phyloP scores from a whole-genome alignment of 2,888 invertebrate species.

The Drosophila birchii region DNA sequence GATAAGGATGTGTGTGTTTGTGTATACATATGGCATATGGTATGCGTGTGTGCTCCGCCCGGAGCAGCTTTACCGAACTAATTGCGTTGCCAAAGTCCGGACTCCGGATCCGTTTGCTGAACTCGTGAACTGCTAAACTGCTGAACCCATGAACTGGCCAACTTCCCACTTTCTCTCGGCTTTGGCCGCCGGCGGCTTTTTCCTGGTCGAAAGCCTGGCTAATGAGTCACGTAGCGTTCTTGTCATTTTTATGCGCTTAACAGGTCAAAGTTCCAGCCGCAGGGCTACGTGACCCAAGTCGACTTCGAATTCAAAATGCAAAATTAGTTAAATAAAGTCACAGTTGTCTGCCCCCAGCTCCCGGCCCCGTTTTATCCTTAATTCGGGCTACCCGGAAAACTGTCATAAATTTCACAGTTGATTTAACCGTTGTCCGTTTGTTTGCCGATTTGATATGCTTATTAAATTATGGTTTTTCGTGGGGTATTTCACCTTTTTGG shows the following conservation, averaged over 20 bases:
- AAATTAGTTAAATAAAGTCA: slow-evolving; percentile 58
- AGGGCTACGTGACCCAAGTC: slow-evolving; percentile 60
- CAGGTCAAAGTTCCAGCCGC: slow-evolving; percentile 61
- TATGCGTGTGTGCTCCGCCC: slow-evolving; percentile 23
- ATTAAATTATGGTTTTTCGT: slow-evolving; percentile 3
- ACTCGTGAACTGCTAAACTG: slow-evolving; percentile 30
- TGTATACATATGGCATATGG: slow-evolving; percentile 6
- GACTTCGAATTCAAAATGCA: slow-evolving; percentile 63
- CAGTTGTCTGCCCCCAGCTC: not conserved
- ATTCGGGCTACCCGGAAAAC: slow-evolving; percentile 27
- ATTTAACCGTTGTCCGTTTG: slow-evolving; percentile 58
- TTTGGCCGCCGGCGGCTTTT: slow-evolving; percentile 7
- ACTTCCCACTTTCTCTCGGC: slow-evolving; percentile 10
- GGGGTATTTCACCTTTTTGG: not conserved
- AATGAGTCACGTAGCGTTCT: slow-evolving; percentile 74
- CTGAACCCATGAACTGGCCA: slow-evolving; percentile 27
- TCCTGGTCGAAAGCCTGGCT: slow-evolving; percentile 27
- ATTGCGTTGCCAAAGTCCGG: slow-evolving; percentile 53
- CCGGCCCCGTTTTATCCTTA: not conserved
- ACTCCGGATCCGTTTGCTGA: slow-evolving; percentile 42
- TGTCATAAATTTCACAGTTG: slow-evolving; percentile 73
- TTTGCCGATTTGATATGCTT: slow-evolving; percentile 43
- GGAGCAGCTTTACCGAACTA: slow-evolving; percentile 53
- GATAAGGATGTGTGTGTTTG: slow-evolving; percentile 15
- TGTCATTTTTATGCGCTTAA: slow-evolving; percentile 68